Evolutionary conservation across 2,797 vertebrate species (phyloP).

Genomic region (Clangula hyemalis): DNA sequence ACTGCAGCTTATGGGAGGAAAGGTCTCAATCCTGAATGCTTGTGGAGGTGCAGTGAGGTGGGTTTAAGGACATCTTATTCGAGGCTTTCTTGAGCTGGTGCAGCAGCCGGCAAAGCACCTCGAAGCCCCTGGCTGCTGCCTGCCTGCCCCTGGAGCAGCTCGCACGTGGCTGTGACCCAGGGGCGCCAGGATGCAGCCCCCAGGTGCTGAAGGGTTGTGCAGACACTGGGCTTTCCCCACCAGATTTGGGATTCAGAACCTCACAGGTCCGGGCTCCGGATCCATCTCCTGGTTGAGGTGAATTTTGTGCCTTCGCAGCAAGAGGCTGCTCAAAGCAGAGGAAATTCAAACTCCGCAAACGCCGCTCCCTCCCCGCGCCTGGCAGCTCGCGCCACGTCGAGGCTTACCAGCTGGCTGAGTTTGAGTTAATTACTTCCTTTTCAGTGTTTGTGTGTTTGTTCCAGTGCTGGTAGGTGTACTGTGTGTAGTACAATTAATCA

Average conservation of each 20-base stretch:
- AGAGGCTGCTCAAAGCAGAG: neutral
- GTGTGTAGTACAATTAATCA: neutral
- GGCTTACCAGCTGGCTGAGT: neutral
- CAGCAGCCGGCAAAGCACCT: neutral
- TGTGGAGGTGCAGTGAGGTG: neutral
- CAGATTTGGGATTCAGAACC: neutral
- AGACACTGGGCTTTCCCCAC: neutral
- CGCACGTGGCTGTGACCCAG: fast-evolving
- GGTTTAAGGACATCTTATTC: neutral
- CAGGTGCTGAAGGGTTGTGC: no score
- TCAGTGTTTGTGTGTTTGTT: neutral
- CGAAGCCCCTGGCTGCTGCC: neutral
- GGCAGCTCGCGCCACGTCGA: neutral
- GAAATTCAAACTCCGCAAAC: fast-evolving
- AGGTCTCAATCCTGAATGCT: neutral
- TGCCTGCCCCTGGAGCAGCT: neutral
- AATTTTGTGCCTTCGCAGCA: neutral
- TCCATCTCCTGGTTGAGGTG: fast-evolving
- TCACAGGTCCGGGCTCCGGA: neutral
- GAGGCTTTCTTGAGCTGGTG: neutral
- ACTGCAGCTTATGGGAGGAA: neutral
- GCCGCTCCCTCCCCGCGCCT: neutral
- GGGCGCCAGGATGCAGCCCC: no score
- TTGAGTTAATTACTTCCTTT: neutral
- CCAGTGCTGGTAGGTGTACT: neutral